phyloP scores from a whole-genome alignment of 2,888 invertebrate species.

The Parasteatoda lunata region DNA sequence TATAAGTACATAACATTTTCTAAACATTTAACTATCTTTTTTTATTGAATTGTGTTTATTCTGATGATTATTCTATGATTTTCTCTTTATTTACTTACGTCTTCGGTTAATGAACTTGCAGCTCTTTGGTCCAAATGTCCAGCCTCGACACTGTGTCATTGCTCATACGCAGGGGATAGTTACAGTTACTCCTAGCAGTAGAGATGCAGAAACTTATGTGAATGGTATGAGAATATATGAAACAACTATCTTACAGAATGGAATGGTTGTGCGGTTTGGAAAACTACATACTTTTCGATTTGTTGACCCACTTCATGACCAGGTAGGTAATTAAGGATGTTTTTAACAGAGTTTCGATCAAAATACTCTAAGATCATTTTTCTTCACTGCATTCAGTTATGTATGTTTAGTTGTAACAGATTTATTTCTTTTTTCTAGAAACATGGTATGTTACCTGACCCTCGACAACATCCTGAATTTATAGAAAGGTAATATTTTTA shows the following conservation, averaged over 20 bases:
- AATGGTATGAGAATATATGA: slow-evolving; percentile 94
- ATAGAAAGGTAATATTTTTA: slow-evolving; percentile 55
- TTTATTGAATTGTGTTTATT: too few relatives aligned
- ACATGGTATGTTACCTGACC: slow-evolving; percentile 63
- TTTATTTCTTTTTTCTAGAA: slow-evolving; percentile 43
- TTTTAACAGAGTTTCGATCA: neutral
- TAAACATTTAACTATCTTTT: too few relatives aligned
- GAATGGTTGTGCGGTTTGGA: slow-evolving; percentile 77
- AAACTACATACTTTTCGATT: slow-evolving; percentile 77
- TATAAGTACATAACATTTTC: too few relatives aligned
- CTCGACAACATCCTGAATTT: slow-evolving; percentile 61
- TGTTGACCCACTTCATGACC: slow-evolving; percentile 74
- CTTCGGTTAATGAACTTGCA: slow-evolving; percentile 67
- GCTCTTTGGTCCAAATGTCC: slow-evolving; percentile 90
- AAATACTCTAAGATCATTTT: neutral
- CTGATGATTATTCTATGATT: too few relatives aligned
- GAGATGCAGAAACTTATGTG: slow-evolving; percentile 95
- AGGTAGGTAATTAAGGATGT: slow-evolving; percentile 49
- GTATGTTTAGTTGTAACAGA: neutral
- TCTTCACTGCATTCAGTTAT: neutral
- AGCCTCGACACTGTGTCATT: slow-evolving; percentile 95
- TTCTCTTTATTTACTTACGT: too few relatives aligned
- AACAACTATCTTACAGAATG: slow-evolving; percentile 87
- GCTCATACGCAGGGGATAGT: slow-evolving; percentile 93
- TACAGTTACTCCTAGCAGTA: slow-evolving; percentile 92